These are phyloP conservation scores for Hesperia comma DNA, from an alignment of 2,888 invertebrate genomes.

Conservation along the genomic window DNA sequence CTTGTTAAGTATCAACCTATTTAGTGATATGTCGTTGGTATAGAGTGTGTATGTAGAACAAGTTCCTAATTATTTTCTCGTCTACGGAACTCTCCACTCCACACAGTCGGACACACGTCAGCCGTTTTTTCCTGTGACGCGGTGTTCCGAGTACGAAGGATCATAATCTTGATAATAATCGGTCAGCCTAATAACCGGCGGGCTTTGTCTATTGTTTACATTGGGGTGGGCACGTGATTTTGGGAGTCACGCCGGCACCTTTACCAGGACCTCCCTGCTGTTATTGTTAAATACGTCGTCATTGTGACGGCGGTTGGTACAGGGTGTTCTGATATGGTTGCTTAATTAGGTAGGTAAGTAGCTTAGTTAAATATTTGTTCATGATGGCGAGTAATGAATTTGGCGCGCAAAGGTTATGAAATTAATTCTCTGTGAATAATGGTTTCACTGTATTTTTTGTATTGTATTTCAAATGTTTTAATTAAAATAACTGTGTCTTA, in stretches of 20 bases:
- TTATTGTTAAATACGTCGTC: conserved; percentile 72
- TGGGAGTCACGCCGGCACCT: conserved; percentile 79
- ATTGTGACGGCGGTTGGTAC: conserved; percentile 57
- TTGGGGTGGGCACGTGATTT: conserved; percentile 79
- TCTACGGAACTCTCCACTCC: too few species aligned
- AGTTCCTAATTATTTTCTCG: too few species aligned
- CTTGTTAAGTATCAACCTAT: too few species aligned
- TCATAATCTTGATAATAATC: conserved; percentile 61
- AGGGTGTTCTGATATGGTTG: conserved; percentile 52
- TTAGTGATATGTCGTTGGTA: too few species aligned
- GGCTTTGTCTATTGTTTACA: conserved; percentile 84
- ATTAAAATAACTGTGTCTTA: too few species aligned
- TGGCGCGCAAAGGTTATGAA: too few species aligned
- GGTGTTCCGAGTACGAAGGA: conserved; percentile 54
- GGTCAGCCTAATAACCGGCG: conserved; percentile 68
- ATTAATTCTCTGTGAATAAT: too few species aligned
- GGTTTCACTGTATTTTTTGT: too few species aligned
- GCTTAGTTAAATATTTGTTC: not conserved
- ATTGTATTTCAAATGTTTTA: too few species aligned
- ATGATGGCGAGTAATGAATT: not conserved
- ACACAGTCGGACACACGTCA: not conserved
- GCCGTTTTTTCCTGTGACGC: not conserved
- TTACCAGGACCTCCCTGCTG: conserved; percentile 78
- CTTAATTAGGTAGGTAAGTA: conserved; percentile 20
- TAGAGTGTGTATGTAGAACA: too few species aligned